phyloP scores from a whole-genome alignment of 1,140 invertebrate genomes.

The Ostrea denselamellosa region DNA sequence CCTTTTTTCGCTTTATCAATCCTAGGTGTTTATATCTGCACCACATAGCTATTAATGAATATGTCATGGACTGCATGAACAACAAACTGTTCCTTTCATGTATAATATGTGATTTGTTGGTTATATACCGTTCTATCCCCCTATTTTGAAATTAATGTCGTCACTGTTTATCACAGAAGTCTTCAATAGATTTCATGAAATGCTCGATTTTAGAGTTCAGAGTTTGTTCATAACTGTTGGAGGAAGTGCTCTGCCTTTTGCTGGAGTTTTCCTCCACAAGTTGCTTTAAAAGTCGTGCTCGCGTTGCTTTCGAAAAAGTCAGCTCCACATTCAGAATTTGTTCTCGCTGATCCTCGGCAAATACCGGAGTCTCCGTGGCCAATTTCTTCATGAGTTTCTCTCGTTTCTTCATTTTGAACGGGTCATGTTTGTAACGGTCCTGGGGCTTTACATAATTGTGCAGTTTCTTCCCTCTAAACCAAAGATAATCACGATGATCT shows the following conservation, averaged over 20 bases:
- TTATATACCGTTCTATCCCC: too few species aligned
- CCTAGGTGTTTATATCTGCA: too few species aligned
- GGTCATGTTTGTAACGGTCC: constrained; percentile 54
- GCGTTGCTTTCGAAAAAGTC: constrained; percentile 48
- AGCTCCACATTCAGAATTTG: constrained; percentile 30
- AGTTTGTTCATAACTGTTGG: not conserved
- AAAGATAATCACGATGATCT: constrained; percentile 28
- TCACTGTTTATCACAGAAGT: not conserved
- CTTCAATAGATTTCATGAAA: constrained; percentile 28
- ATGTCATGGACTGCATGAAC: too few species aligned
- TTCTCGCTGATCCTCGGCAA: constrained; percentile 41
- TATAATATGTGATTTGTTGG: too few species aligned
- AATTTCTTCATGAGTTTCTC: constrained; percentile 54
- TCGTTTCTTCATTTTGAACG: constrained; percentile 50
- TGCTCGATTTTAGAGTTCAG: not conserved
- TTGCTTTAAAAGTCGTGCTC: constrained; percentile 49
- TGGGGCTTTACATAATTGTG: constrained; percentile 56
- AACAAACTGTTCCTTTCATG: too few species aligned
- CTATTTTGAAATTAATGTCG: not conserved
- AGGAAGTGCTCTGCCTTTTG: not conserved
- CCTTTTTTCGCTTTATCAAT: too few species aligned
- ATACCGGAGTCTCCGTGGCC: constrained; percentile 38
- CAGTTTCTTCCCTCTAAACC: constrained; percentile 47
- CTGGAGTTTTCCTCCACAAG: constrained; percentile 49
- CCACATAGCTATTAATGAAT: too few species aligned